Evolutionary conservation across 2,888 invertebrate species (phyloP).

Genomic region (Athrips mouffetella): DNA sequence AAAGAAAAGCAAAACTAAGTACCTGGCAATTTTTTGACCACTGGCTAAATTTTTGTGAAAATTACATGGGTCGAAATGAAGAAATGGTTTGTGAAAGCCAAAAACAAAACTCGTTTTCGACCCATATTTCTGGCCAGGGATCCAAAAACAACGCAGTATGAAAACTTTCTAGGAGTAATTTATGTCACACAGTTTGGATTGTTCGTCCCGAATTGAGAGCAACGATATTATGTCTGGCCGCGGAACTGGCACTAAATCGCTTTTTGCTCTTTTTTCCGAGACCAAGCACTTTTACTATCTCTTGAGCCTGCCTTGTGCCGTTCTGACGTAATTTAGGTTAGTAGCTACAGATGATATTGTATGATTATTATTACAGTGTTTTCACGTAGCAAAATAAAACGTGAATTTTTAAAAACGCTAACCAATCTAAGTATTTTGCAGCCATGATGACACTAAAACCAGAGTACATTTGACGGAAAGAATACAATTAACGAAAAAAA

Average conservation of each 20-base stretch:
- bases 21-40: not conserved
- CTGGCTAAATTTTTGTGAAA: not conserved
- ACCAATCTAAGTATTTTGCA: too few species aligned
- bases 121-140: too few species aligned
- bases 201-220: not conserved
- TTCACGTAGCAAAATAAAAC: too few species aligned
- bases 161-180: not conserved
- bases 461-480: too few species aligned
- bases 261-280: constrained; percentile 40
- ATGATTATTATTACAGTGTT: too few species aligned
- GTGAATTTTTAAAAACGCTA: too few species aligned
- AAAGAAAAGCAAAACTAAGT: too few species aligned
- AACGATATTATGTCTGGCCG: constrained; percentile 14
- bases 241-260: constrained; percentile 17
- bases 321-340: not conserved
- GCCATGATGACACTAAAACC: too few species aligned
- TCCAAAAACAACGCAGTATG: not conserved
- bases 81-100: too few species aligned
- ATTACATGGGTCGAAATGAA: not conserved
- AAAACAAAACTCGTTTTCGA: too few species aligned
- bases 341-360: too few species aligned
- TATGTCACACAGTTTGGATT: not conserved
- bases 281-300: constrained; percentile 61
- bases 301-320: constrained; percentile 23
- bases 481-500: too few species aligned